phyloP scores from a whole-genome alignment of 1,140 invertebrate genomes.

The Hylaeus volcanicus region DNA sequence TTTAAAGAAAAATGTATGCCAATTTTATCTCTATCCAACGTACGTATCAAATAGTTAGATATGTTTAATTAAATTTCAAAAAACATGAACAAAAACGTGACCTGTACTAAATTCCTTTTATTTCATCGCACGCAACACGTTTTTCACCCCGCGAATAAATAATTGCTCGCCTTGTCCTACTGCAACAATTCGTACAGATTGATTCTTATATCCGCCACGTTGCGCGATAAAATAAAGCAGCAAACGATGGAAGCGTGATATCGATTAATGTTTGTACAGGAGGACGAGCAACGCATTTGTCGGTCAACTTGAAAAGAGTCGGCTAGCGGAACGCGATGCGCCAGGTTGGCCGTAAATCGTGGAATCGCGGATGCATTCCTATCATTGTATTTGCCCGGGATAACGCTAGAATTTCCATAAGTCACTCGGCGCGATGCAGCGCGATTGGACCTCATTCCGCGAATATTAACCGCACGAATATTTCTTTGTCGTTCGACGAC shows the following conservation, averaged over 20 bases:
- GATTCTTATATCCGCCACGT: not conserved
- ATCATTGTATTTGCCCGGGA: conserved; percentile 44
- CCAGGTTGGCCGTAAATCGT: conserved; percentile 42
- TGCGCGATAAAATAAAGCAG: not conserved
- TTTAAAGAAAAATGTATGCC: too few relatives aligned
- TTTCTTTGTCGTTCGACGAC: conserved; percentile 49
- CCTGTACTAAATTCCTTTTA: too few relatives aligned
- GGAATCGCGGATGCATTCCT: conserved; percentile 58
- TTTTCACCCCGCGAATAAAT: not conserved
- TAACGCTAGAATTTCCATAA: conserved; percentile 60
- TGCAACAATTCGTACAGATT: not conserved
- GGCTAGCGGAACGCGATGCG: conserved; percentile 41
- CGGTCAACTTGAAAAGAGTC: conserved; percentile 57
- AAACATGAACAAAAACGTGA: too few relatives aligned
- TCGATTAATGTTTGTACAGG: conserved; percentile 14
- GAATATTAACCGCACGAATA: conserved; percentile 47
- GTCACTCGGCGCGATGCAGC: conserved; percentile 42
- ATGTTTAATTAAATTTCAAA: too few relatives aligned
- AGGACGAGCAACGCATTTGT: conserved; percentile 1
- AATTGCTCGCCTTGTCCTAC: not conserved
- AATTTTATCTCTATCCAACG: too few relatives aligned
- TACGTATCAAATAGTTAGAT: too few relatives aligned
- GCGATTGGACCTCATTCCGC: conserved; percentile 43
- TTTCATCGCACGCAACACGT: too few relatives aligned
- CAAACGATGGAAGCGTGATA: conserved; percentile 3